Percentiles rank a stretch among this genome's conserved stretches.
Evolutionary conservation across 2,888 invertebrate species (phyloP).

Genomic region (Trissoscelio sp.): DNA sequence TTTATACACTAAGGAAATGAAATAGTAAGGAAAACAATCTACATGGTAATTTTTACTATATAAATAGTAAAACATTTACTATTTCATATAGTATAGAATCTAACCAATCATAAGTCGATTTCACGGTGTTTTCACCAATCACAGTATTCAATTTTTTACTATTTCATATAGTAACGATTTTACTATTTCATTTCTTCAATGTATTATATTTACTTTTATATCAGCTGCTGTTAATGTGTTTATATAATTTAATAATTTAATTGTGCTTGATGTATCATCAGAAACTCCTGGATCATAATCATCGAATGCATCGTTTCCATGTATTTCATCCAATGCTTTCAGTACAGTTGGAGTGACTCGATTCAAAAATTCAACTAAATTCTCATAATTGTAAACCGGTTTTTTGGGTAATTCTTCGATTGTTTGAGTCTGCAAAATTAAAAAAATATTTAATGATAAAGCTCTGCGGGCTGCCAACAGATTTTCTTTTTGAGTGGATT

Average conservation of each 20-base stretch:
- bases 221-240: slow-evolving; percentile 72
- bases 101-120: too few species aligned
- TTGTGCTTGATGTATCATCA: slow-evolving; percentile 70
- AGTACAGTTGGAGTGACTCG: slow-evolving; percentile 79
- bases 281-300: slow-evolving; percentile 76
- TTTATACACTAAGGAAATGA: too few species aligned
- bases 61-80: too few species aligned
- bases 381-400: slow-evolving; percentile 76
- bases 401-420: slow-evolving; percentile 68
- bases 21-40: too few species aligned
- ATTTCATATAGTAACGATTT: too few species aligned
- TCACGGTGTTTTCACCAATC: too few species aligned
- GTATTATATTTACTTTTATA: slow-evolving; percentile 71
- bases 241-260: slow-evolving; percentile 76
- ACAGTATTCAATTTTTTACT: too few species aligned
- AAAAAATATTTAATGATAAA: slow-evolving; percentile 4
- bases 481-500: too few species aligned
- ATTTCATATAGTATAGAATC: too few species aligned
- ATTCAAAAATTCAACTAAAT: slow-evolving; percentile 79
- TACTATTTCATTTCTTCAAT: too few species aligned
- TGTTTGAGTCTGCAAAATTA: slow-evolving; percentile 78
- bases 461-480: too few species aligned
- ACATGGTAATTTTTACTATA: too few species aligned
- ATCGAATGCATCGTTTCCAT: slow-evolving; percentile 78
- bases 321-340: slow-evolving; percentile 79